phyloP scores from a whole-genome alignment of 2,888 invertebrate genomes.

The Caenorhabditis japonica region DNA sequence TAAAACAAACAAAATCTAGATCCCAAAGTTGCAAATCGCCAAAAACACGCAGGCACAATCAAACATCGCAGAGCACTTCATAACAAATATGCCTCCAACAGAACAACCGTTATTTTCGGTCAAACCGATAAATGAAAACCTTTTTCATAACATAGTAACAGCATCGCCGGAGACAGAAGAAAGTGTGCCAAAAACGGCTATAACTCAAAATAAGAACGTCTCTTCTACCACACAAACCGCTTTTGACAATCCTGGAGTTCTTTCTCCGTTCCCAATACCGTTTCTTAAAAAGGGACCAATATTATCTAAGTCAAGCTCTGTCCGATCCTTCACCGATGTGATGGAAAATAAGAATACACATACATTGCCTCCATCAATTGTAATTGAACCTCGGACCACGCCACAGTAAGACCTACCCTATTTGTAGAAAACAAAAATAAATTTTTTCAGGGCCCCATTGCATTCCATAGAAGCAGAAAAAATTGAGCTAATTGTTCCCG shows the following conservation, averaged over 20 bases:
- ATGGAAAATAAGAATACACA: slow-evolving; percentile 16
- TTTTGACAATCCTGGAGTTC: slow-evolving; percentile 58
- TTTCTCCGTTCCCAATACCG: slow-evolving; percentile 76
- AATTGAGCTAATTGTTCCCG: too few species aligned
- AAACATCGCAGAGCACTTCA: neutral
- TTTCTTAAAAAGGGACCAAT: slow-evolving; percentile 70
- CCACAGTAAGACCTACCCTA: slow-evolving; percentile 21
- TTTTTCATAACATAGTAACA: neutral
- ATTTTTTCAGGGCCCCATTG: neutral
- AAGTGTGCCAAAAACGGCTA: slow-evolving; percentile 4
- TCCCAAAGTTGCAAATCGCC: slow-evolving; percentile 22
- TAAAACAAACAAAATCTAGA: too few species aligned
- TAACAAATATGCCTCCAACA: too few species aligned
- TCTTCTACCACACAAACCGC: slow-evolving; percentile 25
- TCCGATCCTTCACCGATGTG: neutral
- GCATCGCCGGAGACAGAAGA: neutral
- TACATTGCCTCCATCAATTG: slow-evolving; percentile 69
- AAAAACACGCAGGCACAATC: slow-evolving; percentile 1
- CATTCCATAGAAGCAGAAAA: too few species aligned
- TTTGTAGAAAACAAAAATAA: neutral
- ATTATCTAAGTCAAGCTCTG: slow-evolving; percentile 38
- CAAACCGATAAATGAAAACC: neutral
- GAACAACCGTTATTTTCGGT: too few species aligned
- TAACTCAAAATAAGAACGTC: too few species aligned
- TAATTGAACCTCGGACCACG: slow-evolving; percentile 58